phyloP scores from a whole-genome alignment of 2,888 invertebrate species.

The Sclerodermus sp. region DNA sequence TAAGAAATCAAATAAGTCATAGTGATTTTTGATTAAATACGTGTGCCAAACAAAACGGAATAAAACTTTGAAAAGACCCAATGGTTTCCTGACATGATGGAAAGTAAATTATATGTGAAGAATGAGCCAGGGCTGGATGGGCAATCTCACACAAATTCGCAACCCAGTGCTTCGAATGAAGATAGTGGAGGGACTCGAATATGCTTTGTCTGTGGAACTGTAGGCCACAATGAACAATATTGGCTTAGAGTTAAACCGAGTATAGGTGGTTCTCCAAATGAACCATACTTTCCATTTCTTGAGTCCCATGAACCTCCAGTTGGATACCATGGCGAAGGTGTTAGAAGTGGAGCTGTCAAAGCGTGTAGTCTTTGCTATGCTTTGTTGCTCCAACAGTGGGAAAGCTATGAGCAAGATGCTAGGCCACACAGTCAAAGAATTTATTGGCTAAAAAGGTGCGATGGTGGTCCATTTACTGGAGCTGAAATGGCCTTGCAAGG shows the following conservation, averaged over 20 bases:
- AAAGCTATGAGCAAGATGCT: constrained; percentile 81
- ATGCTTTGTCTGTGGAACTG: constrained; percentile 76
- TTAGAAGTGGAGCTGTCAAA: constrained; percentile 62
- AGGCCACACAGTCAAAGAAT: constrained; percentile 85
- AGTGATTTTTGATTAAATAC: constrained; percentile 32
- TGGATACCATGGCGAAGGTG: constrained; percentile 65
- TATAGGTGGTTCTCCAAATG: constrained; percentile 67
- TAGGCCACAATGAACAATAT: constrained; percentile 66
- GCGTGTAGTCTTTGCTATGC: constrained; percentile 86
- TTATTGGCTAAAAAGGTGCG: constrained; percentile 90
- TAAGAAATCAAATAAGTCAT: constrained; percentile 17
- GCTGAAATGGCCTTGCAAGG: constrained; percentile 88
- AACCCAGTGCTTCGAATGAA: constrained; percentile 36
- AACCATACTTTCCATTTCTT: constrained; percentile 90
- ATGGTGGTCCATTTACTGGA: constrained; percentile 87
- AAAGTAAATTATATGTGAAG: constrained; percentile 70
- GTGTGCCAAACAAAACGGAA: constrained; percentile 32
- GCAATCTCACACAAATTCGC: constrained; percentile 43
- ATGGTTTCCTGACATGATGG: constrained; percentile 60
- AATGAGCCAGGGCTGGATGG: constrained; percentile 67
- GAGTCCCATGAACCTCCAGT: constrained; percentile 85
- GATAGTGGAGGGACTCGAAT: constrained; percentile 44
- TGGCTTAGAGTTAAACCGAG: constrained; percentile 69
- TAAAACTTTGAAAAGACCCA: constrained; percentile 29
- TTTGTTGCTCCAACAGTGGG: constrained; percentile 88